Conservation (phyloP, 2,888 invertebrate species). For the Papilio demoleus region DNA sequence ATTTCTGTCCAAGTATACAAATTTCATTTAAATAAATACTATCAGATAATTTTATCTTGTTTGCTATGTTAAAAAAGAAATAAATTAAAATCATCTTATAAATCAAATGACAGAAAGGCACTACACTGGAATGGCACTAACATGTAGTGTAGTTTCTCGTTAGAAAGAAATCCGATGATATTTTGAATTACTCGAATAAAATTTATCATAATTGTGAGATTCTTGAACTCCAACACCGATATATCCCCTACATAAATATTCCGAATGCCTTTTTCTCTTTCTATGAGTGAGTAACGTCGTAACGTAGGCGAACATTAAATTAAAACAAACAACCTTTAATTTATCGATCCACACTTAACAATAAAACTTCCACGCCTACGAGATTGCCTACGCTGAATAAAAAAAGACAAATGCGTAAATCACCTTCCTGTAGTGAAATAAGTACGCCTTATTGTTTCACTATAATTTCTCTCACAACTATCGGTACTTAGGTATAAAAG, state of each 20-base stretch:
- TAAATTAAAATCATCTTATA: neutral
- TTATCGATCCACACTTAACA: conserved; percentile 37
- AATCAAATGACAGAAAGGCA: conserved; percentile 29
- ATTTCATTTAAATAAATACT: too few relatives aligned
- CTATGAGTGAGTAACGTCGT: conserved; percentile 35
- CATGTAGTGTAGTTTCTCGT: conserved; percentile 44
- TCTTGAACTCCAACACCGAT: conserved; percentile 35
- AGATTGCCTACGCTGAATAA: conserved; percentile 33
- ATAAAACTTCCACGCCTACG: conserved; percentile 40
- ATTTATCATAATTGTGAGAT: conserved; percentile 55
- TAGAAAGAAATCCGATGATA: conserved; percentile 53
- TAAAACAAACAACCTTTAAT: conserved; percentile 40
- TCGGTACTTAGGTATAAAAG: too few relatives aligned
- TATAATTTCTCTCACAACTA: conserved; percentile 6
- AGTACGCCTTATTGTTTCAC: conserved; percentile 12
- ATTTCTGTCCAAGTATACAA: too few relatives aligned
- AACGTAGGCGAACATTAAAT: conserved; percentile 37
- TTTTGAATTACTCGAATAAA: conserved; percentile 58
- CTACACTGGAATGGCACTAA: neutral
- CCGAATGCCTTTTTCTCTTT: conserved; percentile 35
- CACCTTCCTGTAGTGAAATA: conserved; percentile 10
- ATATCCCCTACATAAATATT: conserved; percentile 30
- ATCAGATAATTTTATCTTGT: neutral
- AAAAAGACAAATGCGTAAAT: conserved; percentile 35
- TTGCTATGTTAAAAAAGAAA: conserved; percentile 8